Percentiles rank a stretch among this genome's conserved stretches.
Conservation (phyloP, 2,888 invertebrate genomes). For the Criorhina ranunculi region DNA sequence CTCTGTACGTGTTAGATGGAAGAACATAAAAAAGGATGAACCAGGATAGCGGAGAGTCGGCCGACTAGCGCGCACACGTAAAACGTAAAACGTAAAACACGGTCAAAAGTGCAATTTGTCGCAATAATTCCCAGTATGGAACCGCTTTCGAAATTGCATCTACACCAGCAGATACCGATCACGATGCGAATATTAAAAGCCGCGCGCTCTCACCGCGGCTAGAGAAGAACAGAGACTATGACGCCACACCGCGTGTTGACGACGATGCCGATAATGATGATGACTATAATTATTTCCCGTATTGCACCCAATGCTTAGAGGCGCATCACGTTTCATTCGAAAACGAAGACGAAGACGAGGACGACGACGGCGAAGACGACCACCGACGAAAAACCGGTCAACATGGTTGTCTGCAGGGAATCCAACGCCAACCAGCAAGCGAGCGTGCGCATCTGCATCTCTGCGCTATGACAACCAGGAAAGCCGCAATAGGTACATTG, state of each 20-base stretch:
- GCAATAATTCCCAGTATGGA: slow-evolving; percentile 63
- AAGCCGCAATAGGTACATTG: neutral
- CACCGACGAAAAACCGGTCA: slow-evolving; percentile 48
- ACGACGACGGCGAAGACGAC: slow-evolving; percentile 21
- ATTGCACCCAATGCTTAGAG: slow-evolving; percentile 53
- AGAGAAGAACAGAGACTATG: slow-evolving; percentile 32
- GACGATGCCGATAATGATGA: slow-evolving; percentile 73
- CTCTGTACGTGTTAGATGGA: slow-evolving; percentile 27
- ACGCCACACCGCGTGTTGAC: slow-evolving; percentile 41
- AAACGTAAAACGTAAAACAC: slow-evolving; percentile 51
- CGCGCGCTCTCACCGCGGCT: slow-evolving; percentile 42
- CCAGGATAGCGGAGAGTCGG: slow-evolving; percentile 30
- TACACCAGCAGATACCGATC: slow-evolving; percentile 64
- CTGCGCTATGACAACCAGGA: slow-evolving; percentile 23
- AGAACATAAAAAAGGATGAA: slow-evolving; percentile 56
- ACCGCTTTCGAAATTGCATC: slow-evolving; percentile 61
- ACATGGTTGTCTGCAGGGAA: slow-evolving; percentile 3
- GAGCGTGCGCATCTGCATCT: slow-evolving; percentile 48
- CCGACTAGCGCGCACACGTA: slow-evolving; percentile 29
- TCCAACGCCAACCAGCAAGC: neutral
- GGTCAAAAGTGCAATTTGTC: slow-evolving; percentile 75
- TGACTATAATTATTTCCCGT: slow-evolving; percentile 67
- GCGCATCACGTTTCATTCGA: slow-evolving; percentile 59
- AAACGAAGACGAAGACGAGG: neutral
- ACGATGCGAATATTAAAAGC: slow-evolving; percentile 61